Percentiles rank a stretch among this genome's conserved stretches.
Conservation (phyloP, 2,888 invertebrate species). For the Sipunculus nudus region DNA sequence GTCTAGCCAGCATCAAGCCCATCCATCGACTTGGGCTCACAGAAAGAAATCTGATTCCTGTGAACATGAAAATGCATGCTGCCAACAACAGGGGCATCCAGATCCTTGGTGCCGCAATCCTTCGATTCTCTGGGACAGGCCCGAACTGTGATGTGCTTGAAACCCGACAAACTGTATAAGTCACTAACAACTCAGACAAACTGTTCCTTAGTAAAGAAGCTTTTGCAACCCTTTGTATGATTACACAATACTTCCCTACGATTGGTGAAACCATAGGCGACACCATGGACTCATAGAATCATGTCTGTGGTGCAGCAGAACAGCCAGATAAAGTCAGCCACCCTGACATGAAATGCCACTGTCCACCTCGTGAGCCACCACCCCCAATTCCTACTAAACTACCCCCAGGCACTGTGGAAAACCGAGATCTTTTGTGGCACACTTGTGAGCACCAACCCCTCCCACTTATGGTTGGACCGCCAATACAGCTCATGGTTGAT, state of each 20-base stretch:
- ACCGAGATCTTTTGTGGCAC: constrained; percentile 25
- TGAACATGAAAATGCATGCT: constrained; percentile 45
- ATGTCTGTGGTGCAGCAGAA: too few species aligned
- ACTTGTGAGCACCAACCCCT: constrained; percentile 27
- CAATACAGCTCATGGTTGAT: constrained; percentile 26
- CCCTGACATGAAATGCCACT: constrained; percentile 1
- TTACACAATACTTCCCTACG: constrained; percentile 35
- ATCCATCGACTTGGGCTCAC: constrained; percentile 39
- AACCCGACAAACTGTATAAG: constrained; percentile 45
- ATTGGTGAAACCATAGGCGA: too few species aligned
- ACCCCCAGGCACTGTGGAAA: constrained; percentile 23
- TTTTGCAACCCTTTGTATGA: constrained; percentile 40
- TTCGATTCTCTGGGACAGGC: constrained; percentile 34
- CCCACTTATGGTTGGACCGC: constrained; percentile 28
- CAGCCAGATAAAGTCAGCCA: too few species aligned
- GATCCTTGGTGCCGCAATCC: constrained; percentile 44
- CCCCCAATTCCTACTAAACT: constrained; percentile 20
- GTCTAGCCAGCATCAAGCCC: constrained; percentile 40
- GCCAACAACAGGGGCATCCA: constrained; percentile 43
- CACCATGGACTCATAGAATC: too few species aligned
- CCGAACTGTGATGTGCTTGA: constrained; percentile 18
- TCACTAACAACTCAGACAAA: constrained; percentile 43
- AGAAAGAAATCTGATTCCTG: constrained; percentile 42
- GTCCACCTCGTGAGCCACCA: constrained; percentile 17
- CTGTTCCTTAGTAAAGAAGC: constrained; percentile 45